Conservation (phyloP, 2,797 vertebrate species). For the Gymnoscopelus braueri region DNA sequence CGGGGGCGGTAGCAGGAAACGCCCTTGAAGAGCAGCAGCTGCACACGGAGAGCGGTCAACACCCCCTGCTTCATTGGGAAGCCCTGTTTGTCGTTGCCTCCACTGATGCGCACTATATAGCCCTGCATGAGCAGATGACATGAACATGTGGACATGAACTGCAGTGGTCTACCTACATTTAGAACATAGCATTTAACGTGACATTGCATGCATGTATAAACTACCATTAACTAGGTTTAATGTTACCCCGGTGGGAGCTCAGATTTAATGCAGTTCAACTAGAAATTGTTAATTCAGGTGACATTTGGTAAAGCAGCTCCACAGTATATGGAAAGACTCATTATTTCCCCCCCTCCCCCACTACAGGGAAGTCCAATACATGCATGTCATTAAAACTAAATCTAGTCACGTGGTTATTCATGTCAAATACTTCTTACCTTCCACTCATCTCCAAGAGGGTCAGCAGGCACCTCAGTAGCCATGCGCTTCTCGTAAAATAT, state of each 20-base stretch:
- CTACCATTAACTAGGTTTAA: too few species aligned
- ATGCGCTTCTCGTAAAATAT: constrained; percentile 98
- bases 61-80: constrained; percentile 99
- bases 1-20: constrained; percentile 97
- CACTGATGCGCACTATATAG: constrained; percentile 96
- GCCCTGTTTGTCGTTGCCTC: constrained; percentile 97
- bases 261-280: constrained; percentile 44
- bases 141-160: background rate
- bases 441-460: constrained; percentile 97
- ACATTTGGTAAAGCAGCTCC: constrained; percentile 66
- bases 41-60: constrained; percentile 93
- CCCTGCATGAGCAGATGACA: constrained; percentile 78
- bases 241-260: too few species aligned
- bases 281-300: constrained; percentile 38
- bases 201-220: too few species aligned
- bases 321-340: constrained; percentile 77
- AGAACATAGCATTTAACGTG: too few species aligned
- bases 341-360: constrained; percentile 78
- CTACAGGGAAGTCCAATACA: constrained; percentile 70
- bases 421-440: constrained; percentile 81
- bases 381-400: too few species aligned
- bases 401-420: too few species aligned
- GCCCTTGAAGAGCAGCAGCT: constrained; percentile 96
- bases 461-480: constrained; percentile 94
- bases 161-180: too few species aligned